Conservation (phyloP, 1,140 invertebrate genomes). For the Penaeus japonicus region DNA sequence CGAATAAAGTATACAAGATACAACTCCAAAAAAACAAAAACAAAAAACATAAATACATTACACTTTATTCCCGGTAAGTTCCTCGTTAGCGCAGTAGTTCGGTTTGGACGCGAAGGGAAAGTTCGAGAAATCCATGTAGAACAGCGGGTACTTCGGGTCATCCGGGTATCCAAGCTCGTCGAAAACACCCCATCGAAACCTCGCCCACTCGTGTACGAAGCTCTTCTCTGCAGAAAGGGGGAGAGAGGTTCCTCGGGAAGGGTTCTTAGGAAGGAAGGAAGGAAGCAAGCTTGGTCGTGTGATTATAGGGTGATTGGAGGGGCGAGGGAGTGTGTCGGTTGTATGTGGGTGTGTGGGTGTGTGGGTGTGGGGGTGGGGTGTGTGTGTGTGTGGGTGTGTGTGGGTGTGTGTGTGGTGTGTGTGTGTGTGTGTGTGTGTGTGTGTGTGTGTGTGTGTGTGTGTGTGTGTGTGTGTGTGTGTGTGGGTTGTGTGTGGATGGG, state of each 20-base stretch:
- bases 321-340: no score
- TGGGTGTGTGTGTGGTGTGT: no score
- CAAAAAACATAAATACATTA: no score
- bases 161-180: constrained; percentile 60
- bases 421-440: no score
- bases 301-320: not conserved
- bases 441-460: no score
- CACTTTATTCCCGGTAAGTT: not conserved
- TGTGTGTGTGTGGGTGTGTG: no score
- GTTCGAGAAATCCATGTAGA: constrained; percentile 26
- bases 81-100: constrained; percentile 52
- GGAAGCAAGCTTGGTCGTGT: not conserved
- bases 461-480: no score
- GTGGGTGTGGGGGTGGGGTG: not conserved
- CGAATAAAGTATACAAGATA: no score
- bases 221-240: constrained; percentile 58
- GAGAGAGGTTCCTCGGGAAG: not conserved
- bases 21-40: no score
- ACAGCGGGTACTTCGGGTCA: constrained; percentile 58
- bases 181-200: constrained; percentile 59
- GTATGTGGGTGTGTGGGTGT: not conserved
- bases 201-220: constrained; percentile 63
- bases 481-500: no score
- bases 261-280: not conserved
- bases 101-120: not conserved